Evolutionary conservation across 1,140 invertebrate genomes (phyloP), one percentile per base, ranked within the genome.

Genomic region (Brachystomella parvula): DNA sequence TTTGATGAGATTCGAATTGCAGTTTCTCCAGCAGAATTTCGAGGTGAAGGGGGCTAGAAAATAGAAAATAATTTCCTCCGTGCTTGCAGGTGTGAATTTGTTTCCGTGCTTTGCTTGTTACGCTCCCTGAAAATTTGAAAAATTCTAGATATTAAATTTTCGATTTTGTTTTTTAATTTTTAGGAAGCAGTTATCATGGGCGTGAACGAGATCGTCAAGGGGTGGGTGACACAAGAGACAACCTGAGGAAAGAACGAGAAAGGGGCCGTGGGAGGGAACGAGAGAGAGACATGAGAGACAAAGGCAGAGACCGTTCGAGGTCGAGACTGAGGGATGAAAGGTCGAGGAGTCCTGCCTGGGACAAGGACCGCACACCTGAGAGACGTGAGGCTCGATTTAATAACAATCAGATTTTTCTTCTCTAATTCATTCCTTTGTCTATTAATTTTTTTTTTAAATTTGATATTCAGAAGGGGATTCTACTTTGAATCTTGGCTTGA

Each of bases 361-460:
- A 72, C 28, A 72, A 67, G 61, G 71, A 72, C 39, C 64, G 71
- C 53, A 82, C 80, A 72, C 80, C 81, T 33, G 71, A 72, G 61
- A 63, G 71, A 65, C 68, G 76, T 83, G 82, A 78, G 77, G 81
- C 83, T 77, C 78, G n/a, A 19, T 21, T n/a, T 29, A 59, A 26
- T 30, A 35, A 21, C 21, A 28, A 47, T 47, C 44, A 24, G 3
- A n/a, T 47, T 32, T 21, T 67, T 19, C 61, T 66, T 61, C 59
- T 19, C 30, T n/a, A 3, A 61, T 2, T 31, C 32, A 6, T 63
- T 31, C 53, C 33, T 70, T 44, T 19, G 15, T 12, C 26, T 24
- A 31, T 26, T 64, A 63, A n/a, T 21, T 1, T 0, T 61, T 31
- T 30, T 47, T 39, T 1, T n/a, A n/a, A n/a, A n/a, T n/a, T n/a